Conservation (phyloP, 2,113 vertebrate genomes). For the Geococcyx californianus region DNA sequence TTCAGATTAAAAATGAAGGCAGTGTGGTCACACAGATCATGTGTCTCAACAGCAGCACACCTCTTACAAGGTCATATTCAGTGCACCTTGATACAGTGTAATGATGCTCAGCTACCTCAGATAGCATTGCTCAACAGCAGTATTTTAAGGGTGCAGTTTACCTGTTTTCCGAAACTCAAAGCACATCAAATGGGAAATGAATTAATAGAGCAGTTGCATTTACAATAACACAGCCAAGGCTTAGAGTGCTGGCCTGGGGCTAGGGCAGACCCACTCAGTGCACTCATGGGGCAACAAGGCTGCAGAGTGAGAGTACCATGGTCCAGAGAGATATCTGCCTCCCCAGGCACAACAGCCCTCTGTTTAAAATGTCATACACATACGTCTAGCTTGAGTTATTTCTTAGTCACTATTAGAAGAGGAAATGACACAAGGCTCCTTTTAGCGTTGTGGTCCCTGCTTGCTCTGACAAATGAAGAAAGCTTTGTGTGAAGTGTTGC, state of each 20-base stretch:
- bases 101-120: not conserved
- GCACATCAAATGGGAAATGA: not conserved
- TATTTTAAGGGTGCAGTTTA: not conserved
- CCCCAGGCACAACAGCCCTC: not conserved
- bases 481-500: not conserved
- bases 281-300: fast-evolving
- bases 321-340: not conserved
- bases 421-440: not conserved
- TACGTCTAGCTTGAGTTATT: not conserved
- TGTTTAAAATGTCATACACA: not conserved
- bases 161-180: not conserved
- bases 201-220: not conserved
- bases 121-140: not conserved
- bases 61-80: fast-evolving
- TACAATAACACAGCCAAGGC: no score
- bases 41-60: not conserved
- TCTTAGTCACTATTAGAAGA: not conserved
- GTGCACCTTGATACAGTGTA: not conserved
- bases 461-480: not conserved
- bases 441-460: not conserved
- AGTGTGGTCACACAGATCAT: not conserved
- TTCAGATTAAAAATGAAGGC: not conserved
- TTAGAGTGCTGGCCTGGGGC: not conserved
- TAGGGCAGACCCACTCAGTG: not conserved
- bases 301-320: not conserved